A percentile compares a stretch with the other conserved stretches of the same genome.
Evolutionary conservation across 2,113 vertebrate genomes (phyloP).

Genomic region (zebrafish (Danio rerio)): GRCz12tu NC_133197.1:20001001-20001500

Average conservation of each 20-base stretch:
- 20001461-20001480: slow-evolving; percentile 98
- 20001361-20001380: neutral
- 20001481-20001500: slow-evolving; percentile 96
- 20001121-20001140: slow-evolving; percentile 92
- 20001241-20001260: slow-evolving; percentile 95
- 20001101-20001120: slow-evolving; percentile 88
- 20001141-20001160: slow-evolving; percentile 89
- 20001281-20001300: slow-evolving; percentile 95
- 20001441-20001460: slow-evolving; percentile 93
- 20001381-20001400: no score
- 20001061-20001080: slow-evolving; percentile 86
- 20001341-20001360: neutral
- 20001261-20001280: slow-evolving; percentile 94
- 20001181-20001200: slow-evolving; percentile 97
- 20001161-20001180: slow-evolving; percentile 91
- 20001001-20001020: no score
- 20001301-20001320: slow-evolving; percentile 91
- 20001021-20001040: neutral
- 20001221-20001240: slow-evolving; percentile 98
- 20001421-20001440: slow-evolving; percentile 79
- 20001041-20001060: neutral
- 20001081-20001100: slow-evolving; percentile 94
- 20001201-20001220: slow-evolving; percentile 92
- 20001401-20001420: no score
- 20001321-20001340: slow-evolving; percentile 74